Conservation (phyloP, 2,113 vertebrate species). For the Pantherophis guttatus region DNA sequence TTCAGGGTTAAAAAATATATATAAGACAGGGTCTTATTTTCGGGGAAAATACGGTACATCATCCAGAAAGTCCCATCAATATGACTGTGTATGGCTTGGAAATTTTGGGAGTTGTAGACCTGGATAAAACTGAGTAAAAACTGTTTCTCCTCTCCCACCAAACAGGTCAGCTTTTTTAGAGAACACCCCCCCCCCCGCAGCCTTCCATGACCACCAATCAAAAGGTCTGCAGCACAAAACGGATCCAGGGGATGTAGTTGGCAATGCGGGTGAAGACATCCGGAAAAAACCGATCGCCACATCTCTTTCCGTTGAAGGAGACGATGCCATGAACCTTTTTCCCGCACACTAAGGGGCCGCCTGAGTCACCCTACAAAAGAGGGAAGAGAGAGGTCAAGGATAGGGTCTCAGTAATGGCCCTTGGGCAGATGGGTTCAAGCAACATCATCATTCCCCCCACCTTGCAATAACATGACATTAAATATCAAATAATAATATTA, state of each 20-base stretch:
- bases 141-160: too few species aligned
- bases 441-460: neutral
- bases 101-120: neutral
- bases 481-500: neutral
- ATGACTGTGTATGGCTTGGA: neutral
- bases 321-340: constrained; percentile 57
- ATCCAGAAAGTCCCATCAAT: neutral
- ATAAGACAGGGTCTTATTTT: too few species aligned
- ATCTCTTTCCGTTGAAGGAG: constrained; percentile 68
- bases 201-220: neutral
- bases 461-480: neutral
- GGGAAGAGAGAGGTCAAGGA: neutral
- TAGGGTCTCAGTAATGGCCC: too few species aligned
- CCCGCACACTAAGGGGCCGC: constrained; percentile 69
- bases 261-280: constrained; percentile 72
- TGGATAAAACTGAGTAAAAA: neutral
- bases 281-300: constrained; percentile 60
- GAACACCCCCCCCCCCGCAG: too few species aligned
- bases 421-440: neutral
- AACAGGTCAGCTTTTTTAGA: neutral
- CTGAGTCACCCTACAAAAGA: constrained; percentile 65
- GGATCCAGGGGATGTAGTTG: constrained; percentile 66
- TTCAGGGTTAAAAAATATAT: too few species aligned
- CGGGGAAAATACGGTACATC: too few species aligned
- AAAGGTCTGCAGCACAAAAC: neutral